phyloP scores from a whole-genome alignment of 2,888 invertebrate species.

The Mythimna lalbum region DNA sequence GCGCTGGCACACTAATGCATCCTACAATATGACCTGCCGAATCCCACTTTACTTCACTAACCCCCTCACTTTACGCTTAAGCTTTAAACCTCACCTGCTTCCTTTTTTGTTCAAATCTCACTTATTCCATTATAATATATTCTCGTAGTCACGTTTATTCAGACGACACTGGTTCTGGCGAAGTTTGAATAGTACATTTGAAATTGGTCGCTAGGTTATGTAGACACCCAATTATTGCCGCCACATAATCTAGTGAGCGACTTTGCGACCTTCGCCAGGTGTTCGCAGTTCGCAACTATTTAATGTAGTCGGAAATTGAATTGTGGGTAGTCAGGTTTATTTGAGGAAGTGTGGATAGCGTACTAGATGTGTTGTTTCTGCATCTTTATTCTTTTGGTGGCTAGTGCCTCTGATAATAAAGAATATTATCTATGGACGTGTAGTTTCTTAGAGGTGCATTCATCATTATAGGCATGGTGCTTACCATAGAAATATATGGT shows the following conservation, averaged over 20 bases:
- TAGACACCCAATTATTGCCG: conserved; percentile 35
- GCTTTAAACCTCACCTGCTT: conserved; percentile 3
- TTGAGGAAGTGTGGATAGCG: neutral
- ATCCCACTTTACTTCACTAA: neutral
- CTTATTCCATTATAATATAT: conserved; percentile 11
- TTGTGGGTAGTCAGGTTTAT: neutral
- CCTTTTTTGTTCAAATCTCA: neutral
- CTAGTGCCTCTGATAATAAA: too few relatives aligned
- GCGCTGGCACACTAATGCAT: neutral
- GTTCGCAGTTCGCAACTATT: conserved; percentile 17
- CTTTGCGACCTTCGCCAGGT: conserved; percentile 10
- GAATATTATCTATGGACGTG: too few relatives aligned
- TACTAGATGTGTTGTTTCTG: neutral
- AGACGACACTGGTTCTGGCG: neutral
- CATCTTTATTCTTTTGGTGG: too few relatives aligned
- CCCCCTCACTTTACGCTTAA: neutral
- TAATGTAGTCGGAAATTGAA: conserved; percentile 33
- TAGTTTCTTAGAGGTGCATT: too few relatives aligned
- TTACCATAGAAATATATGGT: too few relatives aligned
- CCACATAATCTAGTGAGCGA: conserved; percentile 17
- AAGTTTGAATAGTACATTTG: conserved; percentile 12
- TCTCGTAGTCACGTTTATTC: neutral
- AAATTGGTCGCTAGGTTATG: conserved; percentile 13
- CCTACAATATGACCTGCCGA: neutral
- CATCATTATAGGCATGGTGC: too few relatives aligned